Base-by-base conservation (phyloP, 2,113 vertebrate species). In the Perccottus glenii region DNA sequence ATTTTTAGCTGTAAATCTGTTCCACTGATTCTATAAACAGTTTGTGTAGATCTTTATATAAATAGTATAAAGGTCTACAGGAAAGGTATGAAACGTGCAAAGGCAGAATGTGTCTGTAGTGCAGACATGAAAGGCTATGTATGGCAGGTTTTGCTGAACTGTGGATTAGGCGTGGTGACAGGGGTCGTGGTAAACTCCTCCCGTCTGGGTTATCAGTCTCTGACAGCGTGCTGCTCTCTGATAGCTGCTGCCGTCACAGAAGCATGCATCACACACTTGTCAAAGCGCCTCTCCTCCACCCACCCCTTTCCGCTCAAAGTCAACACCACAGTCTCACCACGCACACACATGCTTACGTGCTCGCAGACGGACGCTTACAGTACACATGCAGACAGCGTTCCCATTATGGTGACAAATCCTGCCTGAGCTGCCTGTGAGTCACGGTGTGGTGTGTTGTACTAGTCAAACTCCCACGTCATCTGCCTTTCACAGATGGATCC, bases 351-450 rank as follows among this genome's bases (percentile, higher is more conserved):
- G 75, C 80, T 80, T 78, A 63, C 63, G 62, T 67, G 75, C 81
- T 73, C 70, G 14, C 59, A 62, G 63, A 68, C 79, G 38, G 38
- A 67, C 73, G 56, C 77, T 75, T 69, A 43, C 64, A 74, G 73
- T 75, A 75, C 78, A 61, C 59, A 67, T 48, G 72, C 70, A 72
- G 71, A 82, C 79, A 71, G 52, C 65, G 46, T 85, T 83, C 78
- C 79, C 81, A 79, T 89, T 81, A 81, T 85, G 81, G 86, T 90
- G 88, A 90, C 88, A 87, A 87, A 89, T 88, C 77, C 85, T 85
- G 86, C 82, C 84, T 81, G 85, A 87, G 81, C 87, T 70, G 65
- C 74, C 82, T 90, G 85, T 88, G 89, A 90, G 85, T 88, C 83
- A 86, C 52, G 63, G 67, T 36, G 64, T 63, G 66, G 78, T 62